Conservation (phyloP, 2,888 invertebrate genomes). For the Drosophila mimetica region DNA sequence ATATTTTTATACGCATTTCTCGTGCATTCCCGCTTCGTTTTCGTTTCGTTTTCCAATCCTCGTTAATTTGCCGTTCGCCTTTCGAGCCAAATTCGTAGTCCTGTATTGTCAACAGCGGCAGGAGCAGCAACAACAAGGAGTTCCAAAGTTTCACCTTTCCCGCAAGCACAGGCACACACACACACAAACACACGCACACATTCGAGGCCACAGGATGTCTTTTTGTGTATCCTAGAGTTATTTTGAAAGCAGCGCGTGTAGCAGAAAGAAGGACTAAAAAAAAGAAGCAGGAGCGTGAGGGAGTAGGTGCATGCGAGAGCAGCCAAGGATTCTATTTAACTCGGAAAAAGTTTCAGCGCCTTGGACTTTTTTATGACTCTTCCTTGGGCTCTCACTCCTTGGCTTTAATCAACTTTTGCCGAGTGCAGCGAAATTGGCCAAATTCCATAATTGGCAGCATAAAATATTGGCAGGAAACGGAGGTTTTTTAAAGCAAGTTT, state of each 20-base stretch:
- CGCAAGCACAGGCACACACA: constrained; percentile 6
- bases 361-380: constrained; percentile 38
- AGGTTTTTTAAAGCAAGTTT: neutral
- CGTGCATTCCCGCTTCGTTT: constrained; percentile 58
- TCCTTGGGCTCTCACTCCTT: neutral
- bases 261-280: constrained; percentile 40
- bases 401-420: constrained; percentile 29
- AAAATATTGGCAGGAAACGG: neutral
- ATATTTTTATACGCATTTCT: constrained; percentile 72
- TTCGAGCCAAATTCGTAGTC: constrained; percentile 68
- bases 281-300: constrained; percentile 26
- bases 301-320: constrained; percentile 45
- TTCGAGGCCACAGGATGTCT: constrained; percentile 69
- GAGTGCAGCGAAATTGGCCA: constrained; percentile 17
- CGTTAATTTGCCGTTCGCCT: constrained; percentile 73
- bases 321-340: constrained; percentile 69
- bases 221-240: constrained; percentile 79
- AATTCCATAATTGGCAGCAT: constrained; percentile 7
- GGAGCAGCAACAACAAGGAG: constrained; percentile 47
- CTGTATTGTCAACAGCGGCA: constrained; percentile 65
- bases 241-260: constrained; percentile 70
- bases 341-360: constrained; percentile 33
- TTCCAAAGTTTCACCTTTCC: constrained; percentile 72
- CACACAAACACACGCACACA: constrained; percentile 10
- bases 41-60: constrained; percentile 46